Evolutionary conservation across 2,113 vertebrate genomes (phyloP).

Genomic region (Passer montanus): DNA sequence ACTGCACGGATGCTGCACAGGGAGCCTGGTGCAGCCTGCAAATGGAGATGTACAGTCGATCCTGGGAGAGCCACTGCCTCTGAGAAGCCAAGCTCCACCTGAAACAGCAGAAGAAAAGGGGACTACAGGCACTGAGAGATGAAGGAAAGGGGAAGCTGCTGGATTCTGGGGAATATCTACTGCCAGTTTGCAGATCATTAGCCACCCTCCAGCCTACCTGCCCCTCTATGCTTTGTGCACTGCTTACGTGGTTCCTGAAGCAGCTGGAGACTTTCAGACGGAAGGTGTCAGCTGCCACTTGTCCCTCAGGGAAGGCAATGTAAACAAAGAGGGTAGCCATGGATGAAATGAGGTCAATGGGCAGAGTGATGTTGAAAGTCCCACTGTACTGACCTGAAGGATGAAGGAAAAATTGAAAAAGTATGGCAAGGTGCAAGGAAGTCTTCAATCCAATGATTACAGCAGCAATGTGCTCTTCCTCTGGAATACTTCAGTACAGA

Average conservation of each 20-base stretch:
- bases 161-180: background rate
- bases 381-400: conserved; percentile 54
- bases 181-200: background rate
- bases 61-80: conserved; percentile 73
- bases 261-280: conserved; percentile 75
- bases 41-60: conserved; percentile 44
- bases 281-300: conserved; percentile 77
- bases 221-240: background rate
- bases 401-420: background rate
- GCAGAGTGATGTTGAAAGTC: conserved; percentile 58
- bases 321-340: conserved; percentile 78
- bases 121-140: background rate
- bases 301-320: conserved; percentile 75
- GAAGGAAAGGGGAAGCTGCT: background rate
- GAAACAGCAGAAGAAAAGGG: background rate
- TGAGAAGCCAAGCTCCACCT: conserved; percentile 79
- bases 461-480: background rate
- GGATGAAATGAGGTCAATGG: conserved; percentile 63
- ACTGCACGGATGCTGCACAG: conserved; percentile 83
- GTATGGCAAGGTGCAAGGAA: background rate
- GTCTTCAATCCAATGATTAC: background rate
- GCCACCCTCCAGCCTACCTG: background rate
- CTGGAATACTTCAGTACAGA: background rate
- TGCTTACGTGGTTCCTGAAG: conserved; percentile 80
- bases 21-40: conserved; percentile 78